Base-by-base conservation (phyloP, 2,113 vertebrate genomes). In the Nothobranchius furzeri region DNA sequence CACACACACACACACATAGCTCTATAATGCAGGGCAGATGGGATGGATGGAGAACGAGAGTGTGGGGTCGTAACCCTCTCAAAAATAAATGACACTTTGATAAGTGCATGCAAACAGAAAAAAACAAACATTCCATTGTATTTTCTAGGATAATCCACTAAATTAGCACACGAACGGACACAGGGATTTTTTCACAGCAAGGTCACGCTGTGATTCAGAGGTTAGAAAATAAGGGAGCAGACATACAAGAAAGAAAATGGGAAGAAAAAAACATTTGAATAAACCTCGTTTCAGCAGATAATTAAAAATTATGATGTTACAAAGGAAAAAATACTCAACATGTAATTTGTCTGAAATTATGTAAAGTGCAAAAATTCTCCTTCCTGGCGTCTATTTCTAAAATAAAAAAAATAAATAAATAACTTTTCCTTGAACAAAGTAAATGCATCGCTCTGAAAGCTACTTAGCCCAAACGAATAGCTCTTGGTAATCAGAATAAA, bases 401-500 rank as follows among this genome's bases (percentile, higher is more conserved):
- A 73, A 78, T 76, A 76, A 72, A 90, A 89, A 78, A 60, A 64
- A 56, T 49, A 24, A 20, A 20, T 20, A 30, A 30, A 30, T 1
- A 30, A 4, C 30, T 30, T 1, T 30, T 30, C 30, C 30, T 30
- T 30, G 30, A 30, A 30, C 3, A n/a, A 35, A 36, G 2, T 11
- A 76, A 60, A 71, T 72, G 74, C 81, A 74, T 64, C 30, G 62
- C 75, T 76, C 70, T 81, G 67, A 87, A 76, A 88, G 78, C 87
- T 81, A 78, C 70, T 48, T 60, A 78, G 66, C 75, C 82, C 76
- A 72, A 66, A 72, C 56, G 75, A 30, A 87, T 73, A 70, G 74
- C 57, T 78, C 45, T 53, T 73, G 60, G 82, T 84, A 90, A 89
- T 90, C 89, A 92, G 90, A 89, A 91, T 93, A 90, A 93, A 93